Evolutionary conservation across 2,113 vertebrate genomes (phyloP), one percentile per base, ranked within the genome.

Genomic region (Upupa epops): DNA sequence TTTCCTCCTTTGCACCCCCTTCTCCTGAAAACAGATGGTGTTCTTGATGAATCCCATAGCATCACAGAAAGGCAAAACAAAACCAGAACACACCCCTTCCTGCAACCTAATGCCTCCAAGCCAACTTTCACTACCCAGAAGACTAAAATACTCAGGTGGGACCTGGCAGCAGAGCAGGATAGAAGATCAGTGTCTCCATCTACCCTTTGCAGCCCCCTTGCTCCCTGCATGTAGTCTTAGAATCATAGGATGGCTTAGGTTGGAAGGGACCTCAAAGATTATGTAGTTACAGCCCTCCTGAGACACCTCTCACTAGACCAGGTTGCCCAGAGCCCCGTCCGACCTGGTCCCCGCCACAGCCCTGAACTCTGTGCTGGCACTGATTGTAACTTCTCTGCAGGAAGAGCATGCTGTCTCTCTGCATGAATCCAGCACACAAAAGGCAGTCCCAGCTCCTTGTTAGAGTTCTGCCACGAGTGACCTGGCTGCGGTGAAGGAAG

Each of bases 331-430:
- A n/a, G n/a, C n/a, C n/a, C n/a, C n/a, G n/a, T n/a, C n/a, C n/a
- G n/a, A n/a, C n/a, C n/a, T n/a, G n/a, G n/a, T 92, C 45, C 49
- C 45, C 61, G 46, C 18, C 0, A 0, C 0, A 3, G 42, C 56
- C 52, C 28, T 52, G 65, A 71, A 37, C 26, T 68, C 66, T 22
- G 31, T 49, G 22, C 15, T 58, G 32, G 17, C 28, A 60, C 26
- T n/a, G 37, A 34, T 7, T 13, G 71, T 48, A 37, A 52, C 26
- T 37, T 45, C 45, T 45, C 61, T 24, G 51, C 36, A 79, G 46
- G 26, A 78, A 45, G 15, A 81, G 18, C 28, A 55, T 42, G 17
- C 49, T 48, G 21, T n/a, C 46, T 49, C 24, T 42, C 65, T 42
- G 75, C 32, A 4, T 21, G 31, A 54, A 87, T 49, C 25, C 46